These are phyloP conservation scores for Nomada ferruginata DNA, from an alignment of 2,888 invertebrate species.

Conservation along the genomic window DNA sequence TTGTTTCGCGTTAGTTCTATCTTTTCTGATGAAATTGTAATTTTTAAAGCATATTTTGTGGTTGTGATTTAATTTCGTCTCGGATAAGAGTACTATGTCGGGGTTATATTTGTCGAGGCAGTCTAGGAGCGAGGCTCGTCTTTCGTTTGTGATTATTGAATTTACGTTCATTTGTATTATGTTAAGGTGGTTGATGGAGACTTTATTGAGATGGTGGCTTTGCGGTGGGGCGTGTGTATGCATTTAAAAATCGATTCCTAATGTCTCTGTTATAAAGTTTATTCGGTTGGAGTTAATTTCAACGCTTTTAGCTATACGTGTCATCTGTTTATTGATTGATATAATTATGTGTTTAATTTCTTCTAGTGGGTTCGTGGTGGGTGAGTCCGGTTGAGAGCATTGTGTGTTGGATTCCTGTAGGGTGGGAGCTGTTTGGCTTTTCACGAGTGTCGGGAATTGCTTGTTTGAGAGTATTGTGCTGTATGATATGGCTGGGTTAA, in stretches of 20 bases:
- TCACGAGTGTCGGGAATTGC: background rate
- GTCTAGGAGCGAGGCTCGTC: background rate
- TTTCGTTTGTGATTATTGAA: background rate
- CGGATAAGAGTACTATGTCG: background rate
- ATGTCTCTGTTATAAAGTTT: too few species aligned
- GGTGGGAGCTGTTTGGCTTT: background rate
- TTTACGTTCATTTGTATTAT: constrained; percentile 10
- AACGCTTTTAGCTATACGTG: too few species aligned
- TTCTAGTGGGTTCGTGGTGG: background rate
- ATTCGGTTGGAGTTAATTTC: too few species aligned
- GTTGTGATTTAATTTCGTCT: constrained; percentile 8
- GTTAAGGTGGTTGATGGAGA: background rate
- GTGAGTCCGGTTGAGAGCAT: background rate
- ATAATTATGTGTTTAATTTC: too few species aligned
- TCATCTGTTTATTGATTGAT: too few species aligned
- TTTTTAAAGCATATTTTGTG: background rate
- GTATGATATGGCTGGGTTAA: background rate
- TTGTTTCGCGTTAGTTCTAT: constrained; percentile 41
- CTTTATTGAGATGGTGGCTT: background rate
- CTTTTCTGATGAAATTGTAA: background rate
- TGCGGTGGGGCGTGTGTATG: background rate
- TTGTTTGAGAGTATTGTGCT: background rate
- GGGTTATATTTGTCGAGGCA: background rate
- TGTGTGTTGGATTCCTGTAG: background rate
- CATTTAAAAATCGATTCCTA: background rate